A percentile compares a stretch with the other conserved stretches of the same genome.
These are phyloP conservation scores for Anguilla pacifica DNA, from an alignment of 2,797 vertebrate species.

Conservation along the genomic window DNA sequence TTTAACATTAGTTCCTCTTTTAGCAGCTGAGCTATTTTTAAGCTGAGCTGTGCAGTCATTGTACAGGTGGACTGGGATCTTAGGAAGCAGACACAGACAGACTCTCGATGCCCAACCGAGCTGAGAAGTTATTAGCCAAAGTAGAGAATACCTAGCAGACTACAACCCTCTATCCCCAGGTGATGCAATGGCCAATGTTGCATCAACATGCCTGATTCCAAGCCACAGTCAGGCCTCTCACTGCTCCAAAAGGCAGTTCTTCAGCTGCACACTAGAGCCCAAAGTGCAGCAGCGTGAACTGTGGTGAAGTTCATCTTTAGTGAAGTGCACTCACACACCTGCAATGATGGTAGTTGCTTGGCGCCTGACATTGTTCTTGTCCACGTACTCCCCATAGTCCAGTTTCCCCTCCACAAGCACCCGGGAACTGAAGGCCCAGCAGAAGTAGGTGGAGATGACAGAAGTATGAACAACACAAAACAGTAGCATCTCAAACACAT, in stretches of 20 bases:
- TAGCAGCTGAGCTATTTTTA: background rate
- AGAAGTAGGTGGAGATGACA: background rate
- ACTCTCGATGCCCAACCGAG: too few relatives aligned
- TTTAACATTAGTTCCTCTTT: background rate
- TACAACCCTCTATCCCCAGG: background rate
- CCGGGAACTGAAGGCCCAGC: conserved; percentile 72
- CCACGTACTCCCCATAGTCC: conserved; percentile 94
- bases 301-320: background rate
- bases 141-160: background rate
- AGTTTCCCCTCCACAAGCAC: conserved; percentile 92
- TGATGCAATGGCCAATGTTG: background rate
- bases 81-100: too few relatives aligned
- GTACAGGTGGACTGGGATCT: background rate
- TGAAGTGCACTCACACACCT: conserved; percentile 68
- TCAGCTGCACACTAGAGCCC: background rate
- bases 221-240: background rate
- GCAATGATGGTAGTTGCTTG: conserved; percentile 96
- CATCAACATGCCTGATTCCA: background rate
- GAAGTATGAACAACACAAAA: background rate
- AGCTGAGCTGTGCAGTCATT: background rate
- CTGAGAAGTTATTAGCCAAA: background rate
- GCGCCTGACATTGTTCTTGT: conserved; percentile 91
- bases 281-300: background rate
- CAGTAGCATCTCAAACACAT: background rate
- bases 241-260: background rate